Base-by-base conservation (phyloP, 2,797 vertebrate species). In the Apodemus agrarius region DNA sequence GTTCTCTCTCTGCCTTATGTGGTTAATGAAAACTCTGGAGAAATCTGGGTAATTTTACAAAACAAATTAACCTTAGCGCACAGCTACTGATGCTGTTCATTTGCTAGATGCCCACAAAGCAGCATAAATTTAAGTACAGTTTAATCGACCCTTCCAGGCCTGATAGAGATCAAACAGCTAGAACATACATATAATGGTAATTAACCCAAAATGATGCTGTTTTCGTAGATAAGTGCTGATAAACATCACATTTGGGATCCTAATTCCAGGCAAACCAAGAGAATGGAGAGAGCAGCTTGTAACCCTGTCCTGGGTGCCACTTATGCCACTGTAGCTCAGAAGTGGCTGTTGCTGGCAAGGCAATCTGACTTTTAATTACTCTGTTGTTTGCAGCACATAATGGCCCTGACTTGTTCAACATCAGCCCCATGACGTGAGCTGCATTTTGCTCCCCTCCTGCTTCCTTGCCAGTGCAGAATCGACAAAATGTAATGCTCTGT, bases 61-160 rank as follows among this genome's bases (percentile, higher is more conserved):
- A 98, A 98, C 98, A 98, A 98, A 98, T 99, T 99, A 98, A 99
- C 98, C 98, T 98, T 96, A 98, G 91, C 98, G 96, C 98, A 96
- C 94, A 98, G 89, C 89, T 96, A 97, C 97, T 98, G 98, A 98
- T 96, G 98, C 89, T 96, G 96, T 98, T 98, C 97, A 96, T 98
- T 98, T 98, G 96, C 97, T 97, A 98, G 98, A 98, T 98, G 98
- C 98, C 97, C 98, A 98, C 93, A 93, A 98, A 97, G 97, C 96
- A 96, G 97, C 96, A 97, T 97, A 98, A 97, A 97, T 96, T 98
- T 98, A 98, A 98, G 98, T 97, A 93, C 94, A 98, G 97, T 98
- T 98, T 98, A 98, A 98, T 97, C 93, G 97, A 98, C 96, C 95
- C 96, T 98, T 98, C 96, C 93, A 98, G 97, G 90, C 82, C 92